Percentiles rank a stretch among this genome's conserved stretches.
These are phyloP conservation scores for Aphelenchoides fujianensis DNA, from an alignment of 1,140 invertebrate genomes.

Conservation along the genomic window DNA sequence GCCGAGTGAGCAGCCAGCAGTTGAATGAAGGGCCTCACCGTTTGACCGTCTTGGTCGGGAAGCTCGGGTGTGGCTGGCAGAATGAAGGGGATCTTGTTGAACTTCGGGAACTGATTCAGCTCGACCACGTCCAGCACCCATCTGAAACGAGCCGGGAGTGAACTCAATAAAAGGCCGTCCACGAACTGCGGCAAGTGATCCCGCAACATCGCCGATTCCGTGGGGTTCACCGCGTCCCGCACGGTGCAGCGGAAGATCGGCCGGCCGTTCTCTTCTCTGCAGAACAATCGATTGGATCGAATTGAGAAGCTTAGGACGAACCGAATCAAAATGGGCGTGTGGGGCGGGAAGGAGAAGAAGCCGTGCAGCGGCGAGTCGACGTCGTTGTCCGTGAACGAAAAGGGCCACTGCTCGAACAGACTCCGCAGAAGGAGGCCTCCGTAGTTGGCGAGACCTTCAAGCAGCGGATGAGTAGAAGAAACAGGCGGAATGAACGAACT, in stretches of 20 bases:
- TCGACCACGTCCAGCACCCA: conserved; percentile 70
- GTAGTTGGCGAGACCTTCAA: conserved; percentile 76
- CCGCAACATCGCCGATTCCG: conserved; percentile 83
- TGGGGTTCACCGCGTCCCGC: conserved; percentile 88
- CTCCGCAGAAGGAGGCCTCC: conserved; percentile 88
- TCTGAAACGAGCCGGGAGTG: neutral
- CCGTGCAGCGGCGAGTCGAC: conserved; percentile 70
- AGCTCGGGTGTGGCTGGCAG: conserved; percentile 84
- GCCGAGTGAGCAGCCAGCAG: neutral
- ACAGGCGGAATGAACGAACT: conserved; percentile 67
- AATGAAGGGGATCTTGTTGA: conserved; percentile 95
- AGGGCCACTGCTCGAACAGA: conserved; percentile 89
- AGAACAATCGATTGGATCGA: neutral
- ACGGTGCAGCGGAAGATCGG: conserved; percentile 85
- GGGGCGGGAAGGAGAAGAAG: conserved; percentile 85
- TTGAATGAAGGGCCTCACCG: conserved; percentile 70
- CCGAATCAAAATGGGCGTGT: conserved; percentile 95
- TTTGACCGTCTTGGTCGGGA: conserved; percentile 84
- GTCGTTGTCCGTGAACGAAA: conserved; percentile 64
- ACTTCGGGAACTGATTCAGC: conserved; percentile 83
- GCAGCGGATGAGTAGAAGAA: too few species aligned
- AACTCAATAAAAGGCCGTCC: neutral
- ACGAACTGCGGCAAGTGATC: conserved; percentile 77
- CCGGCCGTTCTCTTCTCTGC: conserved; percentile 80
- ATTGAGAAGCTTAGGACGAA: conserved; percentile 64